Evolutionary conservation across 2,797 vertebrate species (phyloP).

Genomic region (Coluber constrictor): DNA sequence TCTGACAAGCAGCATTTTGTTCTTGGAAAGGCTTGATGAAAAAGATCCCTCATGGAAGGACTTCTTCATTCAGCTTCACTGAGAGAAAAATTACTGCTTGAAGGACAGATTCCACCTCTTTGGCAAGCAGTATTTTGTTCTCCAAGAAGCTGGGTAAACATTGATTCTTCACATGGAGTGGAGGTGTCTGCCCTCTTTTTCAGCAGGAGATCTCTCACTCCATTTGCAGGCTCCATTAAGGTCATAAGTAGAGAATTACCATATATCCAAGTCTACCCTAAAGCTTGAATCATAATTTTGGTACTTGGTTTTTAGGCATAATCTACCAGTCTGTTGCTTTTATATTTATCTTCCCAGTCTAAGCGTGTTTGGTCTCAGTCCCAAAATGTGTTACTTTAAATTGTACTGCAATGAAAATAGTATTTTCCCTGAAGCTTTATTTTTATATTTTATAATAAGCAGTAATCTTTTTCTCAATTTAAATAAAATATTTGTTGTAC

Average conservation of each 20-base stretch:
- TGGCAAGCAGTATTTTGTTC: neutral
- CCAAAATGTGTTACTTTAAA: neutral
- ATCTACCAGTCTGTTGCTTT: neutral
- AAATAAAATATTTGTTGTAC: conserved; percentile 4
- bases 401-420: neutral
- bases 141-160: neutral
- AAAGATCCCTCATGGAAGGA: neutral
- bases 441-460: neutral
- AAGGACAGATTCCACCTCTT: neutral
- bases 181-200: neutral
- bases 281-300: neutral
- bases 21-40: neutral
- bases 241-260: neutral
- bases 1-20: neutral
- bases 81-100: neutral
- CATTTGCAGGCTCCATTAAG: neutral
- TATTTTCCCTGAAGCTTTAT: neutral
- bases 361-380: neutral
- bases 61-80: neutral
- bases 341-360: neutral
- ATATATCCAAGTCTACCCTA: neutral
- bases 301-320: neutral
- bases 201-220: neutral
- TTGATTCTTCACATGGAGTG: neutral
- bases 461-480: neutral